Conservation (phyloP, 2,797 vertebrate genomes). For the Poeciliopsis gracilis region DNA sequence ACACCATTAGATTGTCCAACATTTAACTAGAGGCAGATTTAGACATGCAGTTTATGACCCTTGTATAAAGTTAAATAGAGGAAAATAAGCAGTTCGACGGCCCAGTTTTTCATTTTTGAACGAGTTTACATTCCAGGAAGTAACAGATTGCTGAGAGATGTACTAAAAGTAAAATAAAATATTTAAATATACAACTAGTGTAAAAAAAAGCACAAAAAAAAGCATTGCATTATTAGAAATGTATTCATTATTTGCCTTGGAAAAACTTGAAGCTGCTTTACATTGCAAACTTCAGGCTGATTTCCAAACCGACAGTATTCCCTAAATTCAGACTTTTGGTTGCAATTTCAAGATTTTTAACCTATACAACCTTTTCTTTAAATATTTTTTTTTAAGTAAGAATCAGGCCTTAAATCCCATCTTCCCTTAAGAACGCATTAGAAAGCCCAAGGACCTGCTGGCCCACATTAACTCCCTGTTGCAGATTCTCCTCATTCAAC, state of each 20-base stretch:
- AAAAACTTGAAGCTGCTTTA: not conserved
- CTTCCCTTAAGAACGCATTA: conserved; percentile 13
- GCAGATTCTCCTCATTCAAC: conserved; percentile 38
- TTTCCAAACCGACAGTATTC: not conserved
- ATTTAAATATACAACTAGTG: not conserved
- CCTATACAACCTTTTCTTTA: not conserved
- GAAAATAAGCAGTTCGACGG: not conserved
- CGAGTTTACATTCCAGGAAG: not conserved
- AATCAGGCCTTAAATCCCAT: conserved; percentile 3
- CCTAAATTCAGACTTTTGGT: not conserved
- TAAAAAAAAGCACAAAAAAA: not conserved
- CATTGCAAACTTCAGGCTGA: not conserved
- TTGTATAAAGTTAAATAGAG: not conserved
- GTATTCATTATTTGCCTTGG: not conserved
- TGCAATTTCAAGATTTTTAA: not conserved
- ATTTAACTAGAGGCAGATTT: not conserved
- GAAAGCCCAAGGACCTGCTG: conserved; percentile 33
- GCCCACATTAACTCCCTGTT: conserved; percentile 38
- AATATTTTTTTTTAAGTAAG: not conserved
- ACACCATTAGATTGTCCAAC: not conserved
- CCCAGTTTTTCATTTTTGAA: not conserved
- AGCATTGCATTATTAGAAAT: not conserved
- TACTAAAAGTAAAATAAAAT: not conserved
- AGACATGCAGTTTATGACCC: not conserved
- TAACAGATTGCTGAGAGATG: not conserved